Evolutionary conservation across 1,140 invertebrate species (phyloP), one percentile per base, ranked within the genome.

Genomic region (Harlomillsia oculata): DNA sequence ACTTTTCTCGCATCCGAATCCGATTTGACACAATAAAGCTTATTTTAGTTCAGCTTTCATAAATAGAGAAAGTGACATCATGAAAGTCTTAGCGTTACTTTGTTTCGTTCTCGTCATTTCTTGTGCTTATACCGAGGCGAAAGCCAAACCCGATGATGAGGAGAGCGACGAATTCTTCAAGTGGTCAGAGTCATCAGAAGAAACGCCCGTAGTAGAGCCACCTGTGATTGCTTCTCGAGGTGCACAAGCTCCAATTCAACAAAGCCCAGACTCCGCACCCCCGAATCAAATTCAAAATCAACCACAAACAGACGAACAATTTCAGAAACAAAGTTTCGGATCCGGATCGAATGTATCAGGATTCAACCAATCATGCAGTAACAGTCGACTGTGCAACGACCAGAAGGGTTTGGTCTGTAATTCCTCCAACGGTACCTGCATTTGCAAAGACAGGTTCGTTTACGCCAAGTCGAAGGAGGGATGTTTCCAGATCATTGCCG

Each of bases 301-400:
- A 8, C 11, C 16, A 21, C 6, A 18, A 2, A 40, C 39, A 2
- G 39, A 3, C 18, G 14, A 21, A 18, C 21, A 21, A n/a, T n/a
- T n/a, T 41, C 39, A 2, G 43, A 45, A 45, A 14, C 43, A 0
- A 16, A 45, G 4, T 16, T 20, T 2, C 28, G 4, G 13, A 20
- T 21, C 5, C 16, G 2, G 11, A 25, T 21, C 2, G 18, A 44
- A 28, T 5, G 37, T 40, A 11, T 21, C 28, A 11, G 51, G 51
- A 29, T 43, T 30, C 28, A 53, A 53, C 26, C 37, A 53, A 32
- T n/a, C 51, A 1, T 53, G 51, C 25, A 16, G 21, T 16, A 9
- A 34, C 14, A 28, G 46, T n/a, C 13, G 20, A 21, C 21, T 44
- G 21, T 53, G 51, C 39, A 32, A 37, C 23, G 1, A 0, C 1